Evolutionary conservation across 2,888 invertebrate genomes (phyloP).

Genomic region (Drosophila melanosoma): DNA sequence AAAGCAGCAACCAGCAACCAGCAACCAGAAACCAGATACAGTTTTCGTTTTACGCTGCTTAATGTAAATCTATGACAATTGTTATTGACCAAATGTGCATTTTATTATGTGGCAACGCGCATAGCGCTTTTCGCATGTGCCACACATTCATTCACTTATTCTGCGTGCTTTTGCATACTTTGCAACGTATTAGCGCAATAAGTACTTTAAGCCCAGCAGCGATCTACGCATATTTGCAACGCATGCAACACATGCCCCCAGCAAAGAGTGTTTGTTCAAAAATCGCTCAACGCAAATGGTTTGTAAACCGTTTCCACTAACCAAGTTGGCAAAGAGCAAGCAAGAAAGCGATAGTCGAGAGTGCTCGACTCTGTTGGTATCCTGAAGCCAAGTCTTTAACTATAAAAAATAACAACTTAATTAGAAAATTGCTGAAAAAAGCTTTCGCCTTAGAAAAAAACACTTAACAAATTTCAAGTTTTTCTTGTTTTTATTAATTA

Average conservation of each 20-base stretch:
- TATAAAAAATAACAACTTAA: too few relatives aligned
- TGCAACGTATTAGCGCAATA: conserved; percentile 56
- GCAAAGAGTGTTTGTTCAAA: neutral
- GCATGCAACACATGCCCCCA: conserved; percentile 6
- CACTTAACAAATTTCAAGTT: neutral
- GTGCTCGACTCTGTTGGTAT: neutral
- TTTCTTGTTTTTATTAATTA: neutral
- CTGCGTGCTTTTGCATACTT: conserved; percentile 72
- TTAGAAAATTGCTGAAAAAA: neutral
- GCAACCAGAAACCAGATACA: neutral
- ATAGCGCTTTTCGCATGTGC: conserved; percentile 1
- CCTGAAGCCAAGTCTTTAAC: neutral
- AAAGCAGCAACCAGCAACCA: neutral
- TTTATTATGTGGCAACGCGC: conserved; percentile 2
- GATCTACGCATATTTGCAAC: conserved; percentile 7
- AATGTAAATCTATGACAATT: conserved; percentile 44
- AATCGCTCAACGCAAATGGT: conserved; percentile 9
- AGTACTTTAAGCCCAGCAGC: conserved; percentile 17
- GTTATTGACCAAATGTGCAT: conserved; percentile 37
- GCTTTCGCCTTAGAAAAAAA: neutral
- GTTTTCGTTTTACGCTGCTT: conserved; percentile 12
- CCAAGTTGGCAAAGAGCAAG: neutral
- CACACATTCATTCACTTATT: conserved; percentile 49
- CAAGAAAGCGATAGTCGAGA: neutral
- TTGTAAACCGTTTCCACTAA: neutral